phyloP scores from a whole-genome alignment of 2,888 invertebrate genomes.

The Oxycera nigricornis region DNA sequence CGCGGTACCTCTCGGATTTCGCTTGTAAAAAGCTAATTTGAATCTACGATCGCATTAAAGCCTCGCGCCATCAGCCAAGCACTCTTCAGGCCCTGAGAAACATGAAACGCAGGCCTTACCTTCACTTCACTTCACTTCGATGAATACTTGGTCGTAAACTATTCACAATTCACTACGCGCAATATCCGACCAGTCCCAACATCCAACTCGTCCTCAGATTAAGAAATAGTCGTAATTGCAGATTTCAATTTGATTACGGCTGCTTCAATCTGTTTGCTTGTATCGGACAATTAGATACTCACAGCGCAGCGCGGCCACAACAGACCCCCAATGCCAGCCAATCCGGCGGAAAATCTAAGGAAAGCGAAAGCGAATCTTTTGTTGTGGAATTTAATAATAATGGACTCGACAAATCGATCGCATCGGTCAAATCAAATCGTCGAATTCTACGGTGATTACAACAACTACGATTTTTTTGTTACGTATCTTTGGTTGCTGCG shows the following conservation, averaged over 20 bases:
- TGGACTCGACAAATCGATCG: conserved; percentile 17
- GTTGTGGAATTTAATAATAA: conserved; percentile 2
- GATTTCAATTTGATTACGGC: conserved; percentile 38
- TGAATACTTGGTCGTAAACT: no score
- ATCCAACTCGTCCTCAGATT: neutral
- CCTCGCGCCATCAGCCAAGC: neutral
- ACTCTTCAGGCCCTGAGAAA: neutral
- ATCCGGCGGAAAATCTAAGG: neutral
- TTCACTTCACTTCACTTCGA: no score
- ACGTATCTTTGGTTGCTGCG: neutral
- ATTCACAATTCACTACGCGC: neutral
- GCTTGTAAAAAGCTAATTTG: neutral
- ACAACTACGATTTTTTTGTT: neutral
- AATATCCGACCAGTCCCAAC: neutral
- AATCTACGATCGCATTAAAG: neutral
- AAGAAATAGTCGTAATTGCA: conserved; percentile 25
- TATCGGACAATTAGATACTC: neutral
- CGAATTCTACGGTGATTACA: neutral
- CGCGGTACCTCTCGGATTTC: neutral
- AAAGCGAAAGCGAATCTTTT: conserved; percentile 2
- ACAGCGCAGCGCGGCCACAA: neutral
- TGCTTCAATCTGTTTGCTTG: neutral
- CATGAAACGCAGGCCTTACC: neutral
- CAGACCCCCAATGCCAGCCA: neutral
- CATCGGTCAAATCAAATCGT: conserved; percentile 6